Conservation (phyloP, 2,113 vertebrate genomes). For the Apeltes quadracus region DNA sequence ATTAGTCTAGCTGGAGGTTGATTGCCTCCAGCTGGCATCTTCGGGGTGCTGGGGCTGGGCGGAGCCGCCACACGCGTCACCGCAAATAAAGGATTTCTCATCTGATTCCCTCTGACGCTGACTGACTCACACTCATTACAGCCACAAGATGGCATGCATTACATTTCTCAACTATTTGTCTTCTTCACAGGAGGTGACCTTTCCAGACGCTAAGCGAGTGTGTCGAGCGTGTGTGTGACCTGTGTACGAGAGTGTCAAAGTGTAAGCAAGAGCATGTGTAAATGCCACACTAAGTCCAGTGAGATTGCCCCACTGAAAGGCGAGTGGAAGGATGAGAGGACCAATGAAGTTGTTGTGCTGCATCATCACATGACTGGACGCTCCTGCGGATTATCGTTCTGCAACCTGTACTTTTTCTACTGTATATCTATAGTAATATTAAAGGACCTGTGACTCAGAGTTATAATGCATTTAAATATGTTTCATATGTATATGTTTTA, state of each 20-base stretch:
- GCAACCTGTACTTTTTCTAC: conserved; percentile 63
- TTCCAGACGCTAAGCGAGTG: conserved; percentile 75
- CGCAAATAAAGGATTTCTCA: conserved; percentile 3
- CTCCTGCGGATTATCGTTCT: conserved; percentile 50
- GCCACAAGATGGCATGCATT: neutral
- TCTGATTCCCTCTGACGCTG: neutral
- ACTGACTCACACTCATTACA: neutral
- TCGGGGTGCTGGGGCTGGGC: too few relatives aligned
- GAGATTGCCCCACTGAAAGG: neutral
- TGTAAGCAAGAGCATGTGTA: neutral
- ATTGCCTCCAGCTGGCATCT: too few relatives aligned
- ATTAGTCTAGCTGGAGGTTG: too few relatives aligned
- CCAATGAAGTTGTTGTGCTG: conserved; percentile 47
- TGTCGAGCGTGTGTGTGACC: neutral
- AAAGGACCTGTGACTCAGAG: conserved; percentile 30
- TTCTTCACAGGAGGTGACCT: conserved; percentile 78
- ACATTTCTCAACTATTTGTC: neutral
- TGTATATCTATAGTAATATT: conserved; percentile 63
- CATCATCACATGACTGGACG: conserved; percentile 77
- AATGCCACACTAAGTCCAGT: neutral
- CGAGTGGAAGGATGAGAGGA: conserved; percentile 24
- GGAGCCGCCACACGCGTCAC: neutral
- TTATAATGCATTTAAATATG: conserved; percentile 6
- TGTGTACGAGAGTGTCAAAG: conserved; percentile 1
- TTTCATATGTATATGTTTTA: conserved; percentile 20